Conservation (phyloP, 2,113 vertebrate genomes). For the Labeo rohita region DNA sequence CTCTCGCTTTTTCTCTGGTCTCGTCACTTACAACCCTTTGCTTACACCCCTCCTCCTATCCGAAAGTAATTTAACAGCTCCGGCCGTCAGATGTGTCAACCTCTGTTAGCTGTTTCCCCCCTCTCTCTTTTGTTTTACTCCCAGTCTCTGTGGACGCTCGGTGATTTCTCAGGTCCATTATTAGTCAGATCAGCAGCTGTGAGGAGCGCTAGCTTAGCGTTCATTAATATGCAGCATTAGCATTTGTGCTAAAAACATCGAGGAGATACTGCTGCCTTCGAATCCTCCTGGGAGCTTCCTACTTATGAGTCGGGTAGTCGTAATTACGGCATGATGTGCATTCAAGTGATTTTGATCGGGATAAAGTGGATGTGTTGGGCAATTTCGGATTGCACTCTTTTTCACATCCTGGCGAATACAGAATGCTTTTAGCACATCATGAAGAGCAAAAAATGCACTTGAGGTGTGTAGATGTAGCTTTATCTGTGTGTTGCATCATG, state of each 20-base stretch:
- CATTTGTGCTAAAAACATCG: slow-evolving; percentile 10
- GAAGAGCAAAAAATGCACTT: background rate
- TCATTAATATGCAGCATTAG: slow-evolving; percentile 43
- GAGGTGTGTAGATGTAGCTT: background rate
- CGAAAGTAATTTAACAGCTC: slow-evolving; percentile 25
- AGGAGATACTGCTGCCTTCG: slow-evolving; percentile 3
- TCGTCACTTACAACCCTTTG: slow-evolving; percentile 51
- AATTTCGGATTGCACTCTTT: background rate
- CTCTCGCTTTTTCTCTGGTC: slow-evolving; percentile 53
- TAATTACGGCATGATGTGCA: slow-evolving; percentile 12
- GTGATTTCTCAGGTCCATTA: slow-evolving; percentile 56
- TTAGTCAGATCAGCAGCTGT: slow-evolving; percentile 27
- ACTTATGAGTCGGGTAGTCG: background rate
- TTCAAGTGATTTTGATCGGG: background rate
- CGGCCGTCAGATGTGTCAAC: background rate
- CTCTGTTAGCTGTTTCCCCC: background rate
- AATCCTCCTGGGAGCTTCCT: slow-evolving; percentile 6
- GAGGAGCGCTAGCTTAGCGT: background rate
- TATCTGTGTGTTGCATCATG: background rate
- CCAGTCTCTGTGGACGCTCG: slow-evolving; percentile 28
- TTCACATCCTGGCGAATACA: background rate
- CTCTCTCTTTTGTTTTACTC: slow-evolving; percentile 30
- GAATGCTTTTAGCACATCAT: slow-evolving; percentile 12
- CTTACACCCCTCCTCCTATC: slow-evolving; percentile 33
- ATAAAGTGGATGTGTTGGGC: background rate